A percentile compares a stretch with the other conserved stretches of the same genome.
These are phyloP conservation scores for Lagenorhynchus albirostris DNA, from an alignment of 2,113 vertebrate species.

Conservation along the genomic window DNA sequence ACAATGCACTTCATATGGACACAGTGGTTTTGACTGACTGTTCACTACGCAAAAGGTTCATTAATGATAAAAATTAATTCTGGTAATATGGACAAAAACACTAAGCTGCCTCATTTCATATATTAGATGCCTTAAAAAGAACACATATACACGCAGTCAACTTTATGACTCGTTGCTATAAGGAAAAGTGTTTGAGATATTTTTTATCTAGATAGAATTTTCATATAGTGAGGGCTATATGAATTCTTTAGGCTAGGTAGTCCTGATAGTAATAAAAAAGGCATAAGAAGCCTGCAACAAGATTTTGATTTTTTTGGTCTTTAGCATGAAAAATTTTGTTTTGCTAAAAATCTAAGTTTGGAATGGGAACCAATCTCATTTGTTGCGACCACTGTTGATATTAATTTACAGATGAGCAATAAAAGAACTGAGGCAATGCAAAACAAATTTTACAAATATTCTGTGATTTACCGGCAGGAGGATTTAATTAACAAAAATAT, in stretches of 20 bases:
- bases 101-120: not conserved
- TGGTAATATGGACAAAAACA: not conserved
- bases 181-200: not conserved
- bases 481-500: conserved; percentile 26
- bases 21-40: not conserved
- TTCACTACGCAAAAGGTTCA: not conserved
- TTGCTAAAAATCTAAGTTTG: not conserved
- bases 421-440: not conserved
- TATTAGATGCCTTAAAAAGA: not conserved
- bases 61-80: not conserved
- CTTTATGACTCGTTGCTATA: not conserved
- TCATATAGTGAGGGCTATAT: not conserved
- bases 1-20: not conserved
- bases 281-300: not conserved
- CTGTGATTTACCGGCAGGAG: not conserved
- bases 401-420: not conserved
- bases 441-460: conserved; percentile 34
- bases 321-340: not conserved
- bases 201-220: not conserved
- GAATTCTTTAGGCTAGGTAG: not conserved
- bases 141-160: not conserved
- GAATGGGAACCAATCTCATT: not conserved
- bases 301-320: not conserved
- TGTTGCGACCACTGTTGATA: not conserved
- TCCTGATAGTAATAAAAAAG: not conserved